These are phyloP conservation scores for Monodelphis domestica DNA, from an alignment of 2,797 vertebrate genomes.

Conservation along the genomic window DNA sequence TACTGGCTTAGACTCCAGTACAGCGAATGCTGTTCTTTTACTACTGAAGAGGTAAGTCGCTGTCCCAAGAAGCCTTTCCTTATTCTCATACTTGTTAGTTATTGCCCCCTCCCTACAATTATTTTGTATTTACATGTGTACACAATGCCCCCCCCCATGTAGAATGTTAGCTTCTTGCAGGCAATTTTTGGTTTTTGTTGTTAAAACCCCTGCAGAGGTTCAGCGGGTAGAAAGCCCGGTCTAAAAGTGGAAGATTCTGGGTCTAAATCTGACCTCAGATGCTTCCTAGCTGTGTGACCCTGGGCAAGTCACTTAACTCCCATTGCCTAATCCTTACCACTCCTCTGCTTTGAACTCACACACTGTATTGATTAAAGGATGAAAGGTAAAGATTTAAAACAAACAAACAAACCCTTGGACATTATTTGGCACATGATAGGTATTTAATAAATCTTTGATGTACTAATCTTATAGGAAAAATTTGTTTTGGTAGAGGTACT, in stretches of 20 bases:
- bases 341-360: too few species aligned
- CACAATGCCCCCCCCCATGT: neutral
- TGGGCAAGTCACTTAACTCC: too few species aligned
- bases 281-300: too few species aligned
- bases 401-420: too few species aligned
- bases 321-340: too few species aligned
- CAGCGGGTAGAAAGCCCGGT: too few species aligned
- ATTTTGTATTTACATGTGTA: neutral
- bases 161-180: neutral
- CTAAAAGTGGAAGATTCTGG: too few species aligned
- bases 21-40: constrained; percentile 93
- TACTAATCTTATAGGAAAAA: neutral
- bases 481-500: neutral
- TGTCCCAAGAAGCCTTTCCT: neutral
- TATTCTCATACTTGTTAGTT: neutral
- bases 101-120: neutral
- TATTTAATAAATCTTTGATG: neutral
- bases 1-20: constrained; percentile 95
- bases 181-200: neutral
- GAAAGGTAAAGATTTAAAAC: too few species aligned
- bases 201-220: too few species aligned
- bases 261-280: too few species aligned
- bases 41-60: constrained; percentile 91
- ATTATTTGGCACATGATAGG: neutral
- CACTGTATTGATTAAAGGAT: too few species aligned